These are phyloP conservation scores for Clistopyga incitator DNA, from an alignment of 2,888 invertebrate genomes.

Conservation along the genomic window DNA sequence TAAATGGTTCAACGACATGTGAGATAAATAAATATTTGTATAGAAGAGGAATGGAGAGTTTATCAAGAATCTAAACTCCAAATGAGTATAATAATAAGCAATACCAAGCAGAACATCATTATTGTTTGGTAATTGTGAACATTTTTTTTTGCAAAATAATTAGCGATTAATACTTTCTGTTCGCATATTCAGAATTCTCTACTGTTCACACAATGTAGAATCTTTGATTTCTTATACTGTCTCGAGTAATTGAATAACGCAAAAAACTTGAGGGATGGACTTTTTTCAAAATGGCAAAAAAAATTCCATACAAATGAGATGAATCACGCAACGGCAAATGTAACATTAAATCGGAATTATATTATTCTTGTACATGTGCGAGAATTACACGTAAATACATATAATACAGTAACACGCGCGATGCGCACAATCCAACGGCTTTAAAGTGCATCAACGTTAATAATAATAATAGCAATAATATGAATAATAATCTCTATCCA, in stretches of 20 bases:
- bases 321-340: neutral
- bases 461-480: conserved; percentile 38
- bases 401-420: conserved; percentile 57
- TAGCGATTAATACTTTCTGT: no score
- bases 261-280: no score
- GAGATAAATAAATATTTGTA: conserved; percentile 2
- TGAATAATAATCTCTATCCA: conserved; percentile 83
- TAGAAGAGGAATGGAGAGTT: neutral
- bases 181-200: no score
- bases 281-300: no score
- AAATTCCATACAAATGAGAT: no score
- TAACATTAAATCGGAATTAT: conserved; percentile 54
- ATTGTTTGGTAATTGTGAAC: no score
- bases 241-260: no score
- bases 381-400: conserved; percentile 51
- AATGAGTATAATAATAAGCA: no score
- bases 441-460: conserved; percentile 34
- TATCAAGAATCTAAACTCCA: neutral
- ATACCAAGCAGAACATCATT: no score
- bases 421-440: conserved; percentile 18
- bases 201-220: no score
- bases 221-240: no score
- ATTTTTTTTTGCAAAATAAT: no score
- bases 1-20: neutral
- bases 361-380: conserved; percentile 56